Percentiles rank a stretch among this genome's conserved stretches.
phyloP scores from a whole-genome alignment of 2,113 vertebrate species.

The Hystrix cristata region DNA sequence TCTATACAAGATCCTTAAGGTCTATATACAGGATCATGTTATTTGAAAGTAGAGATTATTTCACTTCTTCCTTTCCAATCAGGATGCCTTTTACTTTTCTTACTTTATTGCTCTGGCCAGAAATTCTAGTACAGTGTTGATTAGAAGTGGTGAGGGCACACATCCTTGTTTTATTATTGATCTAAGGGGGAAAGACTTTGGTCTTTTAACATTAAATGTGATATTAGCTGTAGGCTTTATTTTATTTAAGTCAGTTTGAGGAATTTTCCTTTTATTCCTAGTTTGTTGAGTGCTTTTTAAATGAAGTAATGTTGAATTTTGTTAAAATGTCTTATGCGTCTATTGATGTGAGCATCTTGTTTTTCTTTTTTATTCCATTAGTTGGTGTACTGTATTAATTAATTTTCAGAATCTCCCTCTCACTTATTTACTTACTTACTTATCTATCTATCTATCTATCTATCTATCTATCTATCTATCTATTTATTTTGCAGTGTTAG shows the following conservation, averaged over 20 bases:
- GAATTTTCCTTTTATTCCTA: background rate
- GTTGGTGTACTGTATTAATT: background rate
- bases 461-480: background rate
- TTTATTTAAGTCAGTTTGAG: background rate
- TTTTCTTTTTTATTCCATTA: background rate
- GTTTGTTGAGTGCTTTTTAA: background rate
- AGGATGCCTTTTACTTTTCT: slow-evolving; percentile 11
- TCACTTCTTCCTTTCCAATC: background rate
- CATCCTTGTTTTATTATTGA: background rate
- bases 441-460: no score
- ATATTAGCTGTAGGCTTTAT: background rate
- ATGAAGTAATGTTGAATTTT: background rate
- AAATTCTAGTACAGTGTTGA: background rate
- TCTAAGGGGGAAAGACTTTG: background rate
- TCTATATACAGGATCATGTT: background rate
- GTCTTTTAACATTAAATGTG: background rate
- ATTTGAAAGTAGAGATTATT: background rate
- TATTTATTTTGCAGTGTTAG: background rate
- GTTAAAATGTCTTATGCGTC: background rate
- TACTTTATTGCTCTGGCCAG: background rate
- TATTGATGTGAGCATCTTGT: background rate
- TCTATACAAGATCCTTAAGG: background rate
- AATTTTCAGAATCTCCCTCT: background rate
- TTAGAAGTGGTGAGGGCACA: background rate
- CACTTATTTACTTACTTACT: background rate